phyloP scores from a whole-genome alignment of 2,888 invertebrate species.

The Amphimallon solstitiale region DNA sequence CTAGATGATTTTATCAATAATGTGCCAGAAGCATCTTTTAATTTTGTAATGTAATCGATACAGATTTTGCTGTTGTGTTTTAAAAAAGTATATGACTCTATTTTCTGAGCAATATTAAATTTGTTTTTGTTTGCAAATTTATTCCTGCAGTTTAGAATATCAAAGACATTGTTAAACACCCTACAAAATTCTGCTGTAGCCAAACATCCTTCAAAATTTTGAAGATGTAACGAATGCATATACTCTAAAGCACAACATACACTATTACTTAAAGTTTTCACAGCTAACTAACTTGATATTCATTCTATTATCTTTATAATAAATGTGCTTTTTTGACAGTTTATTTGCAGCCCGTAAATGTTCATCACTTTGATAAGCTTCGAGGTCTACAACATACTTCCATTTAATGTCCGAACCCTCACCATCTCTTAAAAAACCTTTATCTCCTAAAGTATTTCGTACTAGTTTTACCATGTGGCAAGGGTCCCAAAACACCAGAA shows the following conservation, averaged over 20 bases:
- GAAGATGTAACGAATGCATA: conserved; percentile 7
- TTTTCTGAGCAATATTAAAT: too few species aligned
- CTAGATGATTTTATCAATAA: conserved; percentile 24
- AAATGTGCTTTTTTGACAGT: conserved; percentile 41
- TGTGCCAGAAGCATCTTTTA: conserved; percentile 39
- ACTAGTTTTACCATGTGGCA: conserved; percentile 50
- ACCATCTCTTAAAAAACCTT: conserved; percentile 37
- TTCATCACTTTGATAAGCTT: conserved; percentile 45
- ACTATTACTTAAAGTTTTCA: conserved; percentile 48
- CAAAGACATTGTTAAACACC: conserved; percentile 47
- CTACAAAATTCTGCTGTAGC: conserved; percentile 30
- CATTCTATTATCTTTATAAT: conserved; percentile 46
- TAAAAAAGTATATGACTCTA: too few species aligned
- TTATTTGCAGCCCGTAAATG: conserved; percentile 46
- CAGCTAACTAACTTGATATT: conserved; percentile 46
- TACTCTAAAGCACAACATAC: conserved; percentile 43
- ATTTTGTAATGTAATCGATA: conserved; percentile 50
- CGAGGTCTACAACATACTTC: conserved; percentile 44
- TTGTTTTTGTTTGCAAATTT: too few species aligned
- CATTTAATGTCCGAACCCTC: conserved; percentile 42
- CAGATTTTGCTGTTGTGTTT: too few species aligned
- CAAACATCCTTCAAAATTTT: conserved; percentile 19
- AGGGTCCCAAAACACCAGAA: conserved; percentile 46
- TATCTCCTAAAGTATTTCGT: conserved; percentile 44
- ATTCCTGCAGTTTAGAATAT: too few species aligned